phyloP scores from a whole-genome alignment of 2,797 vertebrate species.

The Clarias platycephalus region DNA sequence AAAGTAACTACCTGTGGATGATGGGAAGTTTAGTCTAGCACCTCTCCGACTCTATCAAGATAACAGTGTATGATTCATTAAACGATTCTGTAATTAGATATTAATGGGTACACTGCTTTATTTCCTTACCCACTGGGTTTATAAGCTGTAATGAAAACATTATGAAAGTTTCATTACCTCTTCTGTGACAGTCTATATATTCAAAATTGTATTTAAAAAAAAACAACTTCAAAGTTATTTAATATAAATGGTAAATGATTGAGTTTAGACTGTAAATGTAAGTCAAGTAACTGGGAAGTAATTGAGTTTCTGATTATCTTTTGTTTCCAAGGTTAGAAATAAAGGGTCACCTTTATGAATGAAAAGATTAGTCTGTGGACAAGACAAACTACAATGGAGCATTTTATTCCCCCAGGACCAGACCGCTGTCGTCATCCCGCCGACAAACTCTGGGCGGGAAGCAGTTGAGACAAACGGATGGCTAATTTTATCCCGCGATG shows the following conservation, averaged over 20 bases:
- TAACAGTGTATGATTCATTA: background rate
- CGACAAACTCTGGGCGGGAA: conserved; percentile 38
- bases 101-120: background rate
- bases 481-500: conserved; percentile 52
- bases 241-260: background rate
- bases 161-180: background rate
- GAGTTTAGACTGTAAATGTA: background rate
- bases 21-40: too few relatives aligned
- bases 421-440: conserved; percentile 40
- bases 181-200: background rate
- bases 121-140: background rate
- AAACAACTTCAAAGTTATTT: background rate
- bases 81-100: background rate
- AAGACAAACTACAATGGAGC: conserved; percentile 27
- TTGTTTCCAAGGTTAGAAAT: background rate
- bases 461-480: conserved; percentile 26
- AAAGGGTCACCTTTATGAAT: background rate
- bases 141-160: background rate
- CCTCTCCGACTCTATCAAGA: too few relatives aligned
- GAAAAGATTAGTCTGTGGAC: conserved; percentile 24
- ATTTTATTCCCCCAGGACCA: background rate
- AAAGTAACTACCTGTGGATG: too few relatives aligned
- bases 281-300: background rate
- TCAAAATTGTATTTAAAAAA: background rate
- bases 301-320: background rate